Evolutionary conservation across 2,113 vertebrate species (phyloP), one percentile per base, ranked within the genome.

Genomic region (Bubalus kerabau): DNA sequence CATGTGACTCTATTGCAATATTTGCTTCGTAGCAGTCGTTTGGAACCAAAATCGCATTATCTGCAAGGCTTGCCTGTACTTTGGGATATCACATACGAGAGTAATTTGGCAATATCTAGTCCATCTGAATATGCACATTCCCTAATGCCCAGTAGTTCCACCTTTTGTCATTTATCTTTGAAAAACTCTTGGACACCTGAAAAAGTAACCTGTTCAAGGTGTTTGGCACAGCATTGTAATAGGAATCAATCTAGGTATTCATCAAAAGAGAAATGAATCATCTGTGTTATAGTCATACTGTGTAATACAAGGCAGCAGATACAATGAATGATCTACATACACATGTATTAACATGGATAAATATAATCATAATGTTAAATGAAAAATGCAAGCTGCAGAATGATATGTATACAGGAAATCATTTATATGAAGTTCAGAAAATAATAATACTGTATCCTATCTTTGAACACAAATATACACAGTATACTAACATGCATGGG

Each of bases 241-340:
- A 92, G 46, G 59, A 90, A 93, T 91, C n/a, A 96, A 94, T 93
- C 59, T 91, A 76, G 19, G 3, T 74, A 57, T 13, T 93, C 36
- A 81, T n/a, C 56, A 92, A 62, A 84, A 97, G n/a, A 93, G 24
- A 98, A 91, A 32, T 84, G 28, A 87, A 92, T 92, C 71, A 36
- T 71, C 92, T 94, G 3, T 82, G 30, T 52, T 86, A 48, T 7
- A 57, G 50, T 48, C 24, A 90, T 84, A 54, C 13, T 32, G 0
- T 40, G 13, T 64, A 92, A 95, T 50, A 78, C n/a, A 91, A 84
- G 32, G 12, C 30, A 94, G 30, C 16, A 89, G 19, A 13, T 82
- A 86, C 83, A 88, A 86, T 82, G 40, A 92, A 64, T 89, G 36
- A 95, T 82, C 40, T 46, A 80, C 43, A 89, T 52, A 87, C 7